Evolutionary conservation across 2,888 invertebrate genomes (phyloP).

Genomic region (Carpatolechia fugitivella): DNA sequence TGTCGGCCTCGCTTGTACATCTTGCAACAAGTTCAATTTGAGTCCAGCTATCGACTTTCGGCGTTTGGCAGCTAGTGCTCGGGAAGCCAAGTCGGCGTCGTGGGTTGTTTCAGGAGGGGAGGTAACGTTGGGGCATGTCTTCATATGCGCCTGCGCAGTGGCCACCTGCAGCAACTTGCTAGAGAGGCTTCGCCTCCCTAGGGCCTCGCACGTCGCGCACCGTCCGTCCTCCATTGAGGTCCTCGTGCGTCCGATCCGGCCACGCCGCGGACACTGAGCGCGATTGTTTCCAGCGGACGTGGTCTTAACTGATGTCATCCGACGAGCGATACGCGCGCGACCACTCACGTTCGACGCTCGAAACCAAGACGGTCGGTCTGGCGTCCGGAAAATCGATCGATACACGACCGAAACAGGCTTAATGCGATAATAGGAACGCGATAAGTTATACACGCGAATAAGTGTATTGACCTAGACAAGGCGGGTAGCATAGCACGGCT

Average conservation of each 20-base stretch:
- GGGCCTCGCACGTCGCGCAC: slow-evolving; percentile 72
- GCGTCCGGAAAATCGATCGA: slow-evolving; percentile 59
- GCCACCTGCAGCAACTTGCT: slow-evolving; percentile 72
- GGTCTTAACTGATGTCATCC: slow-evolving; percentile 78
- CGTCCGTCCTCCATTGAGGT: slow-evolving; percentile 71
- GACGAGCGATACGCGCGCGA: slow-evolving; percentile 63
- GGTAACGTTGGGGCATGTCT: slow-evolving; percentile 58
- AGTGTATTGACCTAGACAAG: slow-evolving; percentile 66
- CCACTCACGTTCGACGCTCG: slow-evolving; percentile 59
- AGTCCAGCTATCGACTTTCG: slow-evolving; percentile 70
- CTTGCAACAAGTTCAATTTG: slow-evolving; percentile 60
- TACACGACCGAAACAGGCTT: slow-evolving; percentile 70
- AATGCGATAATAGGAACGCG: slow-evolving; percentile 74
- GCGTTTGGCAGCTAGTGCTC: slow-evolving; percentile 70
- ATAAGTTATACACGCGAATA: slow-evolving; percentile 75
- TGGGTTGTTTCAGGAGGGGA: slow-evolving; percentile 53
- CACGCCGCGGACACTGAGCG: slow-evolving; percentile 73
- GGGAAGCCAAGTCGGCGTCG: slow-evolving; percentile 60
- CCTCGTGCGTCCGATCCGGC: slow-evolving; percentile 72
- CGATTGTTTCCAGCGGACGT: slow-evolving; percentile 71
- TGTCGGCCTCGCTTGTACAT: slow-evolving; percentile 48
- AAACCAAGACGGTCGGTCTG: slow-evolving; percentile 58
- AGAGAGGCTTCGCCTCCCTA: slow-evolving; percentile 66
- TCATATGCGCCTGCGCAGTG: slow-evolving; percentile 73
- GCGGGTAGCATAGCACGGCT: slow-evolving; percentile 64